These are phyloP conservation scores for Thermophis baileyi DNA, from an alignment of 2,113 vertebrate species.

Conservation along the genomic window DNA sequence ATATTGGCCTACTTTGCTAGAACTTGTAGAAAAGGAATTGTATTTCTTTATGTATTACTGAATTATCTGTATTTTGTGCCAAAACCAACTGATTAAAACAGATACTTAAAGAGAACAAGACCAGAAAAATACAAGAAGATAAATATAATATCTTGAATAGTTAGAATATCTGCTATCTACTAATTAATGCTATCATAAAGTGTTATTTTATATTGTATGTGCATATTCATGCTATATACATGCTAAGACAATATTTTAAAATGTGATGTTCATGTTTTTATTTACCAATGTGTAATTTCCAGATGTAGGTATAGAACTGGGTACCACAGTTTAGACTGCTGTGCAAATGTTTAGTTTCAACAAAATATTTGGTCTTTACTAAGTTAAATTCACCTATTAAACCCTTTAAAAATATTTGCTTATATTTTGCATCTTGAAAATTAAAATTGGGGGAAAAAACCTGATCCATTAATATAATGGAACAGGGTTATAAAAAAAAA, in stretches of 20 bases:
- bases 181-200: neutral
- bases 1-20: neutral
- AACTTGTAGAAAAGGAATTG: neutral
- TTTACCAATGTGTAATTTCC: neutral
- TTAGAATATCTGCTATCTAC: neutral
- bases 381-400: neutral
- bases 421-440: neutral
- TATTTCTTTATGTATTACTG: neutral
- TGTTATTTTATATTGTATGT: neutral
- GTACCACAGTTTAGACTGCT: neutral
- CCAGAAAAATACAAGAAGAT: neutral
- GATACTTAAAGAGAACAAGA: neutral
- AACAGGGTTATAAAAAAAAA: no score
- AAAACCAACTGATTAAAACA: neutral
- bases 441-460: neutral
- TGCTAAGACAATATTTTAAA: neutral
- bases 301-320: neutral
- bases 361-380: neutral
- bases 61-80: neutral
- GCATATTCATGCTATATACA: neutral
- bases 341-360: neutral
- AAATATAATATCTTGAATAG: neutral
- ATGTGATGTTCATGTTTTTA: neutral
- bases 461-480: neutral
- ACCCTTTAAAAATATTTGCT: neutral